phyloP scores from a whole-genome alignment of 37 sponge, comb jelly and placozoan species.

The Axinella damicornis region DNA sequence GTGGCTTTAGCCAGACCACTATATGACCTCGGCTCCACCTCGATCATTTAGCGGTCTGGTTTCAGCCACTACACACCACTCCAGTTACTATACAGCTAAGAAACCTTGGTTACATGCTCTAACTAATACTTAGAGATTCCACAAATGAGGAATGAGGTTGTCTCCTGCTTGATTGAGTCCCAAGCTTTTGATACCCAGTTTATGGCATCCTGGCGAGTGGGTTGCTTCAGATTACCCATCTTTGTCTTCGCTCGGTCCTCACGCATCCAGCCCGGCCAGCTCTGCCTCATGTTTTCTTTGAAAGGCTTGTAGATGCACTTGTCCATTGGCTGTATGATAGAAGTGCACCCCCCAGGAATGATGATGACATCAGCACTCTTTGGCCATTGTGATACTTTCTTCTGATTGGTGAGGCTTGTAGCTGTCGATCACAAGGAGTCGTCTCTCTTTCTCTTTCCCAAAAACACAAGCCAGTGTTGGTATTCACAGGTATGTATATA shows the following conservation, averaged over 20 bases:
- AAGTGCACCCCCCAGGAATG: neutral
- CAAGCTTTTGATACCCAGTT: no score
- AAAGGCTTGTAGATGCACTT: slow-evolving; percentile 17
- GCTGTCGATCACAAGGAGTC: no score
- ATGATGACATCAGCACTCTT: slow-evolving; percentile 12
- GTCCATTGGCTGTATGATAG: no score
- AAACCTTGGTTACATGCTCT: no score
- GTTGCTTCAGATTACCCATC: slow-evolving; percentile 20
- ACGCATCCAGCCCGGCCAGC: slow-evolving; percentile 16
- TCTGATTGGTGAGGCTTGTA: neutral
- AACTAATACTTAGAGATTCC: slow-evolving; percentile 10
- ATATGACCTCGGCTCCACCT: no score
- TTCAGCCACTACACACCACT: no score
- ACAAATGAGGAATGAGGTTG: slow-evolving; percentile 24
- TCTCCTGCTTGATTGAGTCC: no score
- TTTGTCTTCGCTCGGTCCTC: no score
- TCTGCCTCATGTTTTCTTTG: neutral
- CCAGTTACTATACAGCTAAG: no score
- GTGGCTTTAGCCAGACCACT: no score
- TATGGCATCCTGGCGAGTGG: slow-evolving; percentile 23
- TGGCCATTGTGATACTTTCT: neutral
- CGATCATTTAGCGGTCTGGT: no score
- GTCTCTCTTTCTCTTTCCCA: neutral
- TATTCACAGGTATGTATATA: no score
- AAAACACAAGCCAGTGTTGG: neutral